phyloP scores from a whole-genome alignment of 2,888 invertebrate genomes.

The Pinctada fucata region DNA sequence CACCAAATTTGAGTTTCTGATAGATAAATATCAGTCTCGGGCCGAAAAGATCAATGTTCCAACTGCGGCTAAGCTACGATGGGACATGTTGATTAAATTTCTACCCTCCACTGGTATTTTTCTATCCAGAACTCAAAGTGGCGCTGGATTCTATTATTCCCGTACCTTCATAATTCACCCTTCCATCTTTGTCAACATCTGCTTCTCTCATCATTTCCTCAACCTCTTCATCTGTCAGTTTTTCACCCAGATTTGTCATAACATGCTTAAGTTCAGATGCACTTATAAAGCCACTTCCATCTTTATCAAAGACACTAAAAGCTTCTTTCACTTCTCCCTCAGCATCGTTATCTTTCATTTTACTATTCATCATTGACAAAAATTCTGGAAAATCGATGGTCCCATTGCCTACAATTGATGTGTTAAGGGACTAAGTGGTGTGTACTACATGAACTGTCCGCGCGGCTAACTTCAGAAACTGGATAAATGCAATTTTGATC shows the following conservation, averaged over 20 bases:
- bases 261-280: constrained; percentile 99
- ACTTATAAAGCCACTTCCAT: constrained; percentile 99
- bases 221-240: constrained; percentile 85
- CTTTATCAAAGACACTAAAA: constrained; percentile 98
- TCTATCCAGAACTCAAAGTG: too few relatives aligned
- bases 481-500: too few relatives aligned
- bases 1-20: too few relatives aligned
- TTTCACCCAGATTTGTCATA: constrained; percentile 99
- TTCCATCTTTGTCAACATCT: constrained; percentile 99
- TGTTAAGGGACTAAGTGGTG: neutral
- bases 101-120: neutral
- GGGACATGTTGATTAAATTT: too few relatives aligned
- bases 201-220: constrained; percentile 96
- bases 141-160: neutral
- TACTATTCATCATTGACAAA: constrained; percentile 99
- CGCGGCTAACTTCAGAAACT: neutral
- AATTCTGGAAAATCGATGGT: constrained; percentile 99
- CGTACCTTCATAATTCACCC: constrained; percentile 92
- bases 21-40: too few relatives aligned
- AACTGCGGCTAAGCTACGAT: too few relatives aligned
- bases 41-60: too few relatives aligned
- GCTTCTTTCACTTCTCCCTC: constrained; percentile 99
- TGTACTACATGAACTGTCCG: neutral
- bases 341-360: constrained; percentile 99
- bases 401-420: constrained; percentile 83